Conservation (phyloP, 2,113 vertebrate genomes). For the Phyllostomus hastatus region DNA sequence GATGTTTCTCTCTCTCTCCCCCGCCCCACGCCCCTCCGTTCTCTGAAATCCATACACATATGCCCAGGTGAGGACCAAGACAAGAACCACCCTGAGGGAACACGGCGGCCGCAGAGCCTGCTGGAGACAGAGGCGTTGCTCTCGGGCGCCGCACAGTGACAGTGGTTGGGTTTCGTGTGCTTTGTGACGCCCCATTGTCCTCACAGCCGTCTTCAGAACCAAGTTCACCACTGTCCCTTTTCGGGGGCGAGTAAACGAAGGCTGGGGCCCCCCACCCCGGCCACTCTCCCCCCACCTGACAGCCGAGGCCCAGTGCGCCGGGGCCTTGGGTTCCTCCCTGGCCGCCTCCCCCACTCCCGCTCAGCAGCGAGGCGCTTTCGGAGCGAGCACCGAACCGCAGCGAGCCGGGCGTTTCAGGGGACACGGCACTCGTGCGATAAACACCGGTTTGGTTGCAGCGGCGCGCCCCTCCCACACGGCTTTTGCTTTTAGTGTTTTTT, state of each 20-base stretch:
- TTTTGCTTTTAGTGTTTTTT: neutral
- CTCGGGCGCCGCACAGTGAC: rapidly evolving
- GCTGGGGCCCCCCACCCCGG: rapidly evolving
- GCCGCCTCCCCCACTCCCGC: rapidly evolving
- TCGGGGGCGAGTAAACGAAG: neutral
- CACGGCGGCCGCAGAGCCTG: too few species aligned
- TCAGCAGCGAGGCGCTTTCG: rapidly evolving
- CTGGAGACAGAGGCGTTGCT: rapidly evolving
- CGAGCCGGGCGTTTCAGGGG: rapidly evolving
- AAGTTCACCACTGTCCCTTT: too few species aligned
- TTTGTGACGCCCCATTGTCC: rapidly evolving
- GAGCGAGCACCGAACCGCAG: rapidly evolving
- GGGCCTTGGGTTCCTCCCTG: neutral
- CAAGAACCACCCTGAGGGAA: rapidly evolving
- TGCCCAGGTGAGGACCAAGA: too few species aligned
- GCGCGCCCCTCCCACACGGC: rapidly evolving
- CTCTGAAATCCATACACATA: too few species aligned
- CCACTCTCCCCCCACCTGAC: rapidly evolving
- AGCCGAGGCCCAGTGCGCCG: rapidly evolving
- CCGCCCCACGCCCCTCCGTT: too few species aligned
- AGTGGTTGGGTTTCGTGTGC: too few species aligned
- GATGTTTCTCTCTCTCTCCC: too few species aligned
- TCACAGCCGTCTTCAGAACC: neutral
- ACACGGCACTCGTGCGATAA: neutral
- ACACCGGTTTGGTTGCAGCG: neutral